A percentile compares a stretch with the other conserved stretches of the same genome.
phyloP scores from a whole-genome alignment of 2,888 invertebrate species.

The Tyria jacobaeae region DNA sequence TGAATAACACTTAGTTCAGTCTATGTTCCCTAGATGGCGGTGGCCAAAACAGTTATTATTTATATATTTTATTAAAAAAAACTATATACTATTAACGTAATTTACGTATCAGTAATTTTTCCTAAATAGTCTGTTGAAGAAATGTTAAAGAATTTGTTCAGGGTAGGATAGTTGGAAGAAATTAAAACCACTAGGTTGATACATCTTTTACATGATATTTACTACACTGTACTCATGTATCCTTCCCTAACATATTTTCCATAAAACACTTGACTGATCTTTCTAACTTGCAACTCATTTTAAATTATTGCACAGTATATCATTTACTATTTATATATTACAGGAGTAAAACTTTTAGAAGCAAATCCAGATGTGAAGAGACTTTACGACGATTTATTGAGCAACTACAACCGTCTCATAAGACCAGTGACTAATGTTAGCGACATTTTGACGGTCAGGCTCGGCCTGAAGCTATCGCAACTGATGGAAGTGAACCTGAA shows the following conservation, averaged over 20 bases:
- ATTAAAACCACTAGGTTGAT: not conserved
- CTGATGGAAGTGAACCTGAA: slow-evolving; percentile 96
- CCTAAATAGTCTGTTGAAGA: too few relatives aligned
- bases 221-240: too few relatives aligned
- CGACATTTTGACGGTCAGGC: slow-evolving; percentile 95
- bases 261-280: not conserved
- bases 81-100: not conserved
- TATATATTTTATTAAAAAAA: too few relatives aligned
- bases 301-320: not conserved
- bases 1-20: not conserved
- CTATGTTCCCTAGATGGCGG: not conserved
- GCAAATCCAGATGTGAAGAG: slow-evolving; percentile 98
- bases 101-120: not conserved
- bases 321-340: not conserved
- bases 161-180: too few relatives aligned
- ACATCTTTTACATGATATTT: too few relatives aligned
- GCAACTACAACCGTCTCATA: slow-evolving; percentile 98
- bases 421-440: slow-evolving; percentile 97
- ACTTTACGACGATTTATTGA: slow-evolving; percentile 97
- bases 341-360: slow-evolving; percentile 86
- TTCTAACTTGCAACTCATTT: not conserved
- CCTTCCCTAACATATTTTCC: not conserved
- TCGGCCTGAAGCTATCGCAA: slow-evolving; percentile 96
- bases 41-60: not conserved
- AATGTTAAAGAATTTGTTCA: too few relatives aligned